phyloP scores from a whole-genome alignment of 2,797 vertebrate species.

The Prunella strophiata region DNA sequence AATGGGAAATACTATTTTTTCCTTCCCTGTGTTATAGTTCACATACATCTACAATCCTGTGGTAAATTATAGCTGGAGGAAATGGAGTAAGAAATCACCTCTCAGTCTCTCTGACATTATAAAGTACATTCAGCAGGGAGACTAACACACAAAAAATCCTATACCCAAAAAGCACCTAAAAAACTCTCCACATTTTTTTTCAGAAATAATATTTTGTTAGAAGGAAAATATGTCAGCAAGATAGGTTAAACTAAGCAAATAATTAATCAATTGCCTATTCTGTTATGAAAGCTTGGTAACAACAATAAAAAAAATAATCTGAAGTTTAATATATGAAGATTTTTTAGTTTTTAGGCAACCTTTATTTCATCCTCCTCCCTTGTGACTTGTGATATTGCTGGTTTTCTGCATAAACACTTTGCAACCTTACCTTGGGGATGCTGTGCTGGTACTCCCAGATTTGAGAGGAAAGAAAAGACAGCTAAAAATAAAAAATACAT shows the following conservation, averaged over 20 bases:
- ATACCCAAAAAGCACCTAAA: neutral
- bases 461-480: neutral
- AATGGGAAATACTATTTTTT: neutral
- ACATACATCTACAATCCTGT: neutral
- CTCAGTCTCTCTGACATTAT: constrained; percentile 20
- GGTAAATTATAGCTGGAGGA: constrained; percentile 15
- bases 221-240: neutral
- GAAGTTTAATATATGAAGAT: neutral
- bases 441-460: neutral
- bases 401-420: rapidly evolving
- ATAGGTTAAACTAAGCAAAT: neutral
- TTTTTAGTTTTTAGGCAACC: neutral
- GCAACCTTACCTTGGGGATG: neutral
- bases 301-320: neutral
- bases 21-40: neutral
- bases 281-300: neutral
- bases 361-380: neutral
- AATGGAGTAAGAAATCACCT: constrained; percentile 41
- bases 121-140: neutral
- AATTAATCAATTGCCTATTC: neutral
- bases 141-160: neutral
- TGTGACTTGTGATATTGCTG: too few relatives aligned
- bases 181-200: neutral
- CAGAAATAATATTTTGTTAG: neutral
- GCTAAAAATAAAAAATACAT: rapidly evolving